Evolutionary conservation across 2,888 invertebrate species (phyloP), one percentile per base, ranked within the genome.

Genomic region (Lomographa bimaculata): DNA sequence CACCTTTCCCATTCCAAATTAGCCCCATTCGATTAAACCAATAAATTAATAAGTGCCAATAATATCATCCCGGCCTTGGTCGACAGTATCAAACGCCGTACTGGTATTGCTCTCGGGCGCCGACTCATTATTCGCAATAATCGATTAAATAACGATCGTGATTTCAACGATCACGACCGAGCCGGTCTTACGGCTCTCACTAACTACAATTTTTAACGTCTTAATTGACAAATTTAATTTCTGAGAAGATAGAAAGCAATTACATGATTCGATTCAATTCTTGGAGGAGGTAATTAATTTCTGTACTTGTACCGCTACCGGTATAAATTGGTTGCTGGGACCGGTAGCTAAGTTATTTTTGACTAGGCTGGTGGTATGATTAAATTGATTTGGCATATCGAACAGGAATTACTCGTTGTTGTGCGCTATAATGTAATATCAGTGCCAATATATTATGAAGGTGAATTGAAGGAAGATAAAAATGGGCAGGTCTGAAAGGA

Each of bases 11-110:
- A 79, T 74, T 77, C 71, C 71, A 74, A 84, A 81, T 81, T 76
- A 79, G 67, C 71, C 69, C 60, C 74, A 79, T 81, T 78, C 68
- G 67, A 75, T 75, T 71, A 72, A 65, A 72, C 67, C 72, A 78
- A 79, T 79, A 80, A 82, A 81, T 80, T 79, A 79, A 79, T 82
- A 79, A 64, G 66, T 68, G 71, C 68, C 71, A 74, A 82, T 78
- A 75, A 71, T 71, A 76, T 74, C 71, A 76, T 72, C 73, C 64
- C 54, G 53, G 42, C 55, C 47, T 56, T 56, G 46, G 62, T 63
- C 59, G 55, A 63, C 61, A 57, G 62, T 64, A 67, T 73, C 74
- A 63, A 71, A 74, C 56, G 70, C 64, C 58, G 57, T 54, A 47
- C 56, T 61, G 58, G 71, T 74, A 77, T 78, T 69, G 71, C 71